phyloP scores from a whole-genome alignment of 2,113 vertebrate genomes.

The Pterocles burchelli region DNA sequence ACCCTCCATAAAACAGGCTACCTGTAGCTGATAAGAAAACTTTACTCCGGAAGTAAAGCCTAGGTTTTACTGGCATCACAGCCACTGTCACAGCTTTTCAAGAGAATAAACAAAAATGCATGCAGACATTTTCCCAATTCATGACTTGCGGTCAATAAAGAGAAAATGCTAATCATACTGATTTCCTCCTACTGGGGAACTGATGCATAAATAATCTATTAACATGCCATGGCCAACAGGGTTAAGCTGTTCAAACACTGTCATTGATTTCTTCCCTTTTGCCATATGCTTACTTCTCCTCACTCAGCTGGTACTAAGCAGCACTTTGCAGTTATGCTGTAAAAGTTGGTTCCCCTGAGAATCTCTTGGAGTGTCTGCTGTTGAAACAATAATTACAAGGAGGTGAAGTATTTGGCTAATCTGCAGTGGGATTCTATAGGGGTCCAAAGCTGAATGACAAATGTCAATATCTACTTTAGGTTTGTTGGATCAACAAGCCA shows the following conservation, averaged over 20 bases:
- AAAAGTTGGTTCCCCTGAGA: constrained; percentile 75
- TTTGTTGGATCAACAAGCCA: constrained; percentile 89
- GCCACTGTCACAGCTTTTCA: constrained; percentile 24
- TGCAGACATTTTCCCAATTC: constrained; percentile 64
- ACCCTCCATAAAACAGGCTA: not conserved
- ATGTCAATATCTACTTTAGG: constrained; percentile 88
- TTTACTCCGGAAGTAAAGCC: not conserved
- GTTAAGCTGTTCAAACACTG: constrained; percentile 78
- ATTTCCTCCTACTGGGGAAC: constrained; percentile 67
- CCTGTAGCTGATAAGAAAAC: not conserved
- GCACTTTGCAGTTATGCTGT: constrained; percentile 69
- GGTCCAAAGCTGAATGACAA: constrained; percentile 86
- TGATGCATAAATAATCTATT: constrained; percentile 70
- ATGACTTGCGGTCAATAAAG: constrained; percentile 68
- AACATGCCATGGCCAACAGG: constrained; percentile 64
- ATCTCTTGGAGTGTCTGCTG: constrained; percentile 66
- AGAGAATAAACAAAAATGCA: constrained; percentile 67
- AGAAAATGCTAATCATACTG: constrained; percentile 76
- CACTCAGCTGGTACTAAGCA: constrained; percentile 63
- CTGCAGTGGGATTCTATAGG: constrained; percentile 81
- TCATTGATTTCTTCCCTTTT: constrained; percentile 77
- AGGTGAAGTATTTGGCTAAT: constrained; percentile 88
- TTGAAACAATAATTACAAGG: constrained; percentile 87
- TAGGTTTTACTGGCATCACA: constrained; percentile 8
- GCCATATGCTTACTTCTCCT: constrained; percentile 52